phyloP scores from a whole-genome alignment of 2,888 invertebrate species.

The Lapara coniferarum region DNA sequence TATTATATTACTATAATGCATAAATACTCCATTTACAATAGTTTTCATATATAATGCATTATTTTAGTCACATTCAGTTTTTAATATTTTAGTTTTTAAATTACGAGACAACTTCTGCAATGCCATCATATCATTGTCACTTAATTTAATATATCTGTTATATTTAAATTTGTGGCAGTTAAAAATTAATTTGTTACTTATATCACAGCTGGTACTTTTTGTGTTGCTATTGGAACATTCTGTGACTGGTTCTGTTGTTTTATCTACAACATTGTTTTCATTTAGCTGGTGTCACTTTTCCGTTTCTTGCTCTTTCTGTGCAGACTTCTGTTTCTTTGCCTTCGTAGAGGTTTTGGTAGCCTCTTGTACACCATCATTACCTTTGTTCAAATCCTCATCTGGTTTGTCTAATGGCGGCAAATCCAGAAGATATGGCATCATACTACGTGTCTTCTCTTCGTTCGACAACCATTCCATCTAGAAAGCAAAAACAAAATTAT shows the following conservation, averaged over 20 bases:
- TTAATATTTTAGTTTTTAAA: slow-evolving; percentile 2
- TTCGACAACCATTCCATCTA: slow-evolving; percentile 80
- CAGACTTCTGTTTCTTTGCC: slow-evolving; percentile 42
- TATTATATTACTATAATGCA: too few species aligned
- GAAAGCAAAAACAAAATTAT: slow-evolving; percentile 27
- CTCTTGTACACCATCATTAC: slow-evolving; percentile 35
- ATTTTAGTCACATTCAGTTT: background rate
- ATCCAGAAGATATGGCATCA: slow-evolving; percentile 77
- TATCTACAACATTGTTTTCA: slow-evolving; percentile 37
- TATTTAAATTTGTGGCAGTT: slow-evolving; percentile 54
- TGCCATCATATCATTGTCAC: slow-evolving; percentile 56
- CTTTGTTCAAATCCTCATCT: slow-evolving; percentile 36
- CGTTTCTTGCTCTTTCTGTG: slow-evolving; percentile 51
- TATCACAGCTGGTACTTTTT: slow-evolving; percentile 60
- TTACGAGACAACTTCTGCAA: slow-evolving; percentile 53
- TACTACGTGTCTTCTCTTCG: slow-evolving; percentile 75
- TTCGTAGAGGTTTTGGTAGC: slow-evolving; percentile 33
- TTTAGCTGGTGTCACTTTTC: slow-evolving; percentile 68
- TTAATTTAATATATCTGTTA: slow-evolving; percentile 52
- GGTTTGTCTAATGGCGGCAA: slow-evolving; percentile 63
- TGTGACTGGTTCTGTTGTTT: slow-evolving; percentile 43
- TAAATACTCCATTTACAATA: background rate
- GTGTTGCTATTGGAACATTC: slow-evolving; percentile 42
- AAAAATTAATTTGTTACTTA: slow-evolving; percentile 51
- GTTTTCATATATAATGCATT: background rate